Base-by-base conservation (phyloP, 2,888 invertebrate species). In the Macrophya alboannulata region DNA sequence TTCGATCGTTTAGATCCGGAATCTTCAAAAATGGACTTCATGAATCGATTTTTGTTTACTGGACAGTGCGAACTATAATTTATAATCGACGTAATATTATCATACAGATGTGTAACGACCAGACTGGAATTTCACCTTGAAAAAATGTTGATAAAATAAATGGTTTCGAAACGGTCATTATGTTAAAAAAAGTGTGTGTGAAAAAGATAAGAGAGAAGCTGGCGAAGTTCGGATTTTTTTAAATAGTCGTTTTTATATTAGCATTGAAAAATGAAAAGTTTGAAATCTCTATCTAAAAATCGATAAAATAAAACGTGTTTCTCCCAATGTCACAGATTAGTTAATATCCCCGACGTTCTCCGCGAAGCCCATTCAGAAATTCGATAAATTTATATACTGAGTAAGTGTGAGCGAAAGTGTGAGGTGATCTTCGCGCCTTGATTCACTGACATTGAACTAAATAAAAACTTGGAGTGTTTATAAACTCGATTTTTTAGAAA, bases 361-460 rank as follows among this genome's bases (percentile, higher is more conserved):
- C 21, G 3, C 62, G 10, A 62, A 21, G 9, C 21, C 59, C n/a
- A 9, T 59, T 21, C 8, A 59, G 10, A n/a, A 59, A 25, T 62
- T 62, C 12, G 10, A 62, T 62, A 62, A 8, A 4, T 21, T 25
- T 55, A 55, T 43, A 55, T 17, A 51, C n/a, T 12, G 62, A 1
- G 10, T 25, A 25, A 25, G 25, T 25, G 25, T 4, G 25, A 62
- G 21, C 62, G 62, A 62, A 62, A 62, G 62, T 62, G 12, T n/a
- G 1, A 62, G 25, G 25, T 62, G 62, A 12, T 25, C 3, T 31
- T 62, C 62, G 62, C 4, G 62, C 25, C 62, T 25, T 12, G 62
- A 25, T 12, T 12, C 62, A 62, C 62, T 62, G 62, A 25, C 62
- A 62, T 62, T 62, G 62, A 62, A 62, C 62, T 21, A 62, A 62